These are phyloP conservation scores for Macropus fuliginosus DNA, from an alignment of 2,797 vertebrate genomes.

Conservation along the genomic window DNA sequence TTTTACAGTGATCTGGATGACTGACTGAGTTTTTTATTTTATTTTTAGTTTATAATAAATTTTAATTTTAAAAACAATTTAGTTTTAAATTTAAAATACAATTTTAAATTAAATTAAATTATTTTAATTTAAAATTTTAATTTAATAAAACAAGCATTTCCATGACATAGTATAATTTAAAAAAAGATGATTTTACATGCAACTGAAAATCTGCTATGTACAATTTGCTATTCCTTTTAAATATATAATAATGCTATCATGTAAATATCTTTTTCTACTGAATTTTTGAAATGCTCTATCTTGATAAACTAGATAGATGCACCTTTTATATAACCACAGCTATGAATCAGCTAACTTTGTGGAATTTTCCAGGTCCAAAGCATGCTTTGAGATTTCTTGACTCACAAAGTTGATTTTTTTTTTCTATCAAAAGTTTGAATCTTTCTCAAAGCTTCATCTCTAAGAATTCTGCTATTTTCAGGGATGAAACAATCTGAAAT, in stretches of 20 bases:
- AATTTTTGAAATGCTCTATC: not conserved
- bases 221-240: not conserved
- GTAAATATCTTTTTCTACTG: not conserved
- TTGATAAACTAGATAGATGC: not conserved
- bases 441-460: not conserved
- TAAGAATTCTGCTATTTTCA: not conserved
- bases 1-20: not conserved
- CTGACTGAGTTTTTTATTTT: not conserved
- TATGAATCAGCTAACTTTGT: not conserved
- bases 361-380: not conserved
- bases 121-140: no score
- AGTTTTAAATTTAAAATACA: no score
- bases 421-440: not conserved
- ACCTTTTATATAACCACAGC: not conserved
- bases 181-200: not conserved
- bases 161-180: not conserved
- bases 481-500: slow-evolving; percentile 10
- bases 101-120: no score
- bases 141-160: not conserved
- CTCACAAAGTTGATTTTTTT: not conserved
- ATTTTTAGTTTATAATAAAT: not conserved
- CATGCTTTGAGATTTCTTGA: not conserved
- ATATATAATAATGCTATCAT: not conserved
- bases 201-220: not conserved
- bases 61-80: no score